These are phyloP conservation scores for Enteromius anoplus DNA, from an alignment of 2,797 vertebrate genomes.

Conservation along the genomic window DNA sequence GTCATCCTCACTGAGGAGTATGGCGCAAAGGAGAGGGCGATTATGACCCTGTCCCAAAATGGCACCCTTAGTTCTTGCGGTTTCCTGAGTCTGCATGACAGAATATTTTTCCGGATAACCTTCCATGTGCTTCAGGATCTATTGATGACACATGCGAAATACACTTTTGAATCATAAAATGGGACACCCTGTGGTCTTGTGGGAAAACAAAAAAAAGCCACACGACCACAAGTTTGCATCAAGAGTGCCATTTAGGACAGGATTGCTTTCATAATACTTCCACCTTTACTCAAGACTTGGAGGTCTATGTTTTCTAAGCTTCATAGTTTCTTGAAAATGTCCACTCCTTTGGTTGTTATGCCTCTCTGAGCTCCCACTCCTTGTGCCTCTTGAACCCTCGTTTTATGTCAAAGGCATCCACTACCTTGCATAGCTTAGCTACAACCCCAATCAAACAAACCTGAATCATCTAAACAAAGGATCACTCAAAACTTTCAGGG, in stretches of 20 bases:
- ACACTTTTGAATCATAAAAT: not conserved
- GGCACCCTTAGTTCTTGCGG: not conserved
- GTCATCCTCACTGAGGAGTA: conserved; percentile 12
- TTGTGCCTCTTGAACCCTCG: conserved; percentile 40
- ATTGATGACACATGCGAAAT: not conserved
- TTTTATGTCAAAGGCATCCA: not conserved
- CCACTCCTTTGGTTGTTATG: conserved; percentile 43
- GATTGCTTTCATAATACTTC: not conserved
- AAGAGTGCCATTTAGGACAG: not conserved
- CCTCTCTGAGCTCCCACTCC: conserved; percentile 29
- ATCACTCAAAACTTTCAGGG: not conserved
- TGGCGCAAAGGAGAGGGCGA: conserved; percentile 50
- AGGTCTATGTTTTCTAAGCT: not conserved
- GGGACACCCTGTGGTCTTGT: not conserved
- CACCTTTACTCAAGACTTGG: not conserved
- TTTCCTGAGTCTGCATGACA: not conserved
- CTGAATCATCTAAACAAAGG: not conserved
- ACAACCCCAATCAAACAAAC: not conserved
- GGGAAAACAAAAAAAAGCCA: not conserved
- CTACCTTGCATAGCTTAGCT: not conserved
- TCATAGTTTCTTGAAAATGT: conserved; percentile 3
- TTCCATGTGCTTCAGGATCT: not conserved
- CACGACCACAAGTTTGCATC: not conserved
- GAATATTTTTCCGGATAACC: not conserved
- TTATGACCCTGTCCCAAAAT: conserved; percentile 24